Base-by-base conservation (phyloP, 2,888 invertebrate species). In the Lamellibrachia satsuma region DNA sequence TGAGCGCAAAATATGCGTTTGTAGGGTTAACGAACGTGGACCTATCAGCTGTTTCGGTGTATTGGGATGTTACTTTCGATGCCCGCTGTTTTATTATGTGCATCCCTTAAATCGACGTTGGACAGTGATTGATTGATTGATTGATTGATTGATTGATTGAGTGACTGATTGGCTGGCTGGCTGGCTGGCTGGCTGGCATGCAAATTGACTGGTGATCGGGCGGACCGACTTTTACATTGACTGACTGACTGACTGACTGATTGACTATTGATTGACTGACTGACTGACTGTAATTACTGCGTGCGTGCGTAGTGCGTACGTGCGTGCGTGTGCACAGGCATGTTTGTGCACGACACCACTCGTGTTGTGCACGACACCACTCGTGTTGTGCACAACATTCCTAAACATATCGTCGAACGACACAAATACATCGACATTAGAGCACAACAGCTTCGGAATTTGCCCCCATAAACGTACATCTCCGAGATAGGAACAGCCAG, bases 381-480 rank as follows among this genome's bases (percentile, higher is more conserved):
- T 39, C 39, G 39, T 39, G 39, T 39, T 39, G 39, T 75, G n/a
- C 75, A 75, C 15, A 6, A n/a, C 75, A 75, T 75, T 75, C 75
- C 75, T 75, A 75, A 75, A 75, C 75, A 4, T 22, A 75, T 75
- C 75, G 22, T 75, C 11, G 15, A 75, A n/a, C 22, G 75, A 75
- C 75, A 75, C 75, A 75, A 75, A 75, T 55, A 55, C 75, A 22
- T 75, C 75, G 75, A 75, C 75, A 11, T 75, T 75, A 75, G n/a
- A 75, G 75, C 75, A 75, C 15, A 75, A 75, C 15, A 15, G n/a
- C 75, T 15, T 75, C 75, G 75, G 75, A 75, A 75, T 75, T 75
- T 75, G 75, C 75, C 75, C 75, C 75, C 75, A 75, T 75, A 75
- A 75, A 75, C 75, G 75, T 75, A 75, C 75, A 75, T 75, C 75